Evolutionary conservation across 2,113 vertebrate species (phyloP).

Genomic region (Apodemus speciosus): DNA sequence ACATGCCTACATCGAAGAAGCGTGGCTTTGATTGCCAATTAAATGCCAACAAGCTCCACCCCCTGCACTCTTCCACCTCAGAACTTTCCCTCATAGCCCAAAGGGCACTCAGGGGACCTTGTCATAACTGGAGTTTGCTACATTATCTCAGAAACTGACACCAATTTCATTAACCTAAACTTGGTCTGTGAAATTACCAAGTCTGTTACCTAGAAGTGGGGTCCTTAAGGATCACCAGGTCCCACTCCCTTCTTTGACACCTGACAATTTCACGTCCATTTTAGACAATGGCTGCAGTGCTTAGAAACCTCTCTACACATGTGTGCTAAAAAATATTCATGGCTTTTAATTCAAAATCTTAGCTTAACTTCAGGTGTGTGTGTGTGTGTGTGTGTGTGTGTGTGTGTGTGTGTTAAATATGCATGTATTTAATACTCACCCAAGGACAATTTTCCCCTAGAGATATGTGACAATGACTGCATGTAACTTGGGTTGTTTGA

Average conservation of each 20-base stretch:
- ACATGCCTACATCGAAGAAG: constrained; percentile 78
- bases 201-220: background rate
- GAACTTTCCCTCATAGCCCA: constrained; percentile 70
- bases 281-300: background rate
- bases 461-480: background rate
- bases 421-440: background rate
- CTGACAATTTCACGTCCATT: background rate
- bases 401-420: background rate
- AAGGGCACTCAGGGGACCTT: constrained; percentile 70
- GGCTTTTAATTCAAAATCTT: background rate
- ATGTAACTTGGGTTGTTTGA: background rate
- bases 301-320: background rate
- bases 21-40: constrained; percentile 80
- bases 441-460: background rate
- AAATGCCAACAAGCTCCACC: constrained; percentile 80
- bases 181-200: background rate
- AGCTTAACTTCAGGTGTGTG: background rate
- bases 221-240: background rate
- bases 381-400: background rate
- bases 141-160: constrained; percentile 67
- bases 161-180: constrained; percentile 74
- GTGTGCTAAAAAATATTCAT: background rate
- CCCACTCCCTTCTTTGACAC: no score
- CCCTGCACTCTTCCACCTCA: constrained; percentile 69
- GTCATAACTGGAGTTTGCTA: constrained; percentile 70